These are phyloP conservation scores for Neoaliturus tenellus DNA, from an alignment of 2,888 invertebrate species.

Conservation along the genomic window DNA sequence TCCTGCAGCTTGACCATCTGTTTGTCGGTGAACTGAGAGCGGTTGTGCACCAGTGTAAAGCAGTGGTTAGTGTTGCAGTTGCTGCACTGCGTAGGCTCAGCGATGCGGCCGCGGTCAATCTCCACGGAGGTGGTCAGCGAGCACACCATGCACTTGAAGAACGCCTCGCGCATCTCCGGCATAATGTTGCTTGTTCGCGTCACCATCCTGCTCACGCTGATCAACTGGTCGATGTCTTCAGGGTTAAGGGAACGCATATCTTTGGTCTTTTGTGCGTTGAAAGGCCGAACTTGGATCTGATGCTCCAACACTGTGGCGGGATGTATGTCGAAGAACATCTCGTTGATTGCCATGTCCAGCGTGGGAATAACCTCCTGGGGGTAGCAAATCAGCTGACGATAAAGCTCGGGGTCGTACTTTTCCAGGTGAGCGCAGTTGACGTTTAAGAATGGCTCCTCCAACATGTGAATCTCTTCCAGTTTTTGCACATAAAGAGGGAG, in stretches of 20 bases:
- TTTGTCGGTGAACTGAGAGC: conserved; percentile 97
- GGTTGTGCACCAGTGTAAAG: conserved; percentile 94
- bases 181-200: conserved; percentile 96
- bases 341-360: conserved; percentile 97
- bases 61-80: conserved; percentile 97
- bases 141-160: conserved; percentile 97
- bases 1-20: conserved; percentile 99
- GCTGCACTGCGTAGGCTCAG: conserved; percentile 95
- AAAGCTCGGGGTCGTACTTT: conserved; percentile 89
- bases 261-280: conserved; percentile 92
- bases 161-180: conserved; percentile 99
- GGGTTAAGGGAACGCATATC: conserved; percentile 98
- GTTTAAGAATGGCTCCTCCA: conserved; percentile 96
- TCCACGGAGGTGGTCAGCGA: conserved; percentile 88
- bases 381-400: conserved; percentile 94
- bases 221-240: conserved; percentile 98
- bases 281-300: conserved; percentile 97
- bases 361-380: conserved; percentile 96
- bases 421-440: conserved; percentile 95
- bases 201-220: conserved; percentile 98
- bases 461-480: conserved; percentile 92
- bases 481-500: conserved; percentile 96
- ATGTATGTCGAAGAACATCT: conserved; percentile 95
- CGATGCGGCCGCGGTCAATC: conserved; percentile 95
- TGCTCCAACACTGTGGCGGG: conserved; percentile 93